Evolutionary conservation across 1,140 invertebrate genomes (phyloP).

Genomic region (Diabrotica virgifera): DNA sequence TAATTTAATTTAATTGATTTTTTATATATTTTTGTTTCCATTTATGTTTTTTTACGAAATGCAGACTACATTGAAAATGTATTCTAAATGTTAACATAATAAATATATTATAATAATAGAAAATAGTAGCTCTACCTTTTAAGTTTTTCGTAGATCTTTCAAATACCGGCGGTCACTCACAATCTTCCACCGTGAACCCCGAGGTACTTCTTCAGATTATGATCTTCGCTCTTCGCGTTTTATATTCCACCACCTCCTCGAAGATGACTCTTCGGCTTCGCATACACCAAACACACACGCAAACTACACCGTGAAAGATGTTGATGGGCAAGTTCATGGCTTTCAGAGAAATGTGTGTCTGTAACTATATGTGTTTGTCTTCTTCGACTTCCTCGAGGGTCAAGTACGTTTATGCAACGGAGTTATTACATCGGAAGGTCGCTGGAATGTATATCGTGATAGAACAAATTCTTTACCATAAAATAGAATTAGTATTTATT

Average conservation of each 20-base stretch:
- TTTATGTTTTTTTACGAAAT: too few relatives aligned
- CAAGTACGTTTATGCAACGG: constrained; percentile 1
- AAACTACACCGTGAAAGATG: background rate
- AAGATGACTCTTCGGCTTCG: constrained; percentile 4
- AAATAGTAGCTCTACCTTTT: background rate
- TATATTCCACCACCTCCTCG: constrained; percentile 10
- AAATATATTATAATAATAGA: too few relatives aligned
- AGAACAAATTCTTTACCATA: too few relatives aligned
- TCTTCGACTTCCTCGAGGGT: background rate
- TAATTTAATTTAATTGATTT: too few relatives aligned
- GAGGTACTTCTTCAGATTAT: constrained; percentile 1
- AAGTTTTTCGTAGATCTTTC: background rate
- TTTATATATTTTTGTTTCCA: too few relatives aligned
- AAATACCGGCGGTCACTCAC: background rate
- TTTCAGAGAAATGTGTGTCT: background rate
- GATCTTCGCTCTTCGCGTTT: background rate
- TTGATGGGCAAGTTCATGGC: constrained; percentile 3
- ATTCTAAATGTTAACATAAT: too few relatives aligned
- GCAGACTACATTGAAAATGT: too few relatives aligned
- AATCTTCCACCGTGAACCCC: background rate
- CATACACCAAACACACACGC: background rate
- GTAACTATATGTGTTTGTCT: background rate
- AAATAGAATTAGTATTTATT: too few relatives aligned
- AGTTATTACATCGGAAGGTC: background rate
- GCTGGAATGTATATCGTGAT: too few relatives aligned